Evolutionary conservation across 2,888 invertebrate species (phyloP).

Genomic region (Tolmerus cingulatus): DNA sequence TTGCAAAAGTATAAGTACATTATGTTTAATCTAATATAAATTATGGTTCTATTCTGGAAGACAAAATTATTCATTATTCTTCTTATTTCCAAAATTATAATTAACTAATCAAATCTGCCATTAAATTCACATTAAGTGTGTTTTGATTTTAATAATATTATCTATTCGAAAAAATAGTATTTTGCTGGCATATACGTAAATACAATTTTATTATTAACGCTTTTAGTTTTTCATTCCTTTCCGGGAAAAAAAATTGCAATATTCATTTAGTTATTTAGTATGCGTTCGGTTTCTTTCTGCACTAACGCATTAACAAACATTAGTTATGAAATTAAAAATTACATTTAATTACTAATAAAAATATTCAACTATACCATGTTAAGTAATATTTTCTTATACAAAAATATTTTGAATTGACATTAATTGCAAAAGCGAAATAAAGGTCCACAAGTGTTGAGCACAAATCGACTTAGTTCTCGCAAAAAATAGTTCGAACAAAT

Average conservation of each 20-base stretch:
- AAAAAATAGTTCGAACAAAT: not conserved
- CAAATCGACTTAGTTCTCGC: not conserved
- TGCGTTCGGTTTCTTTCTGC: not conserved
- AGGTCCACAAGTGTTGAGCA: not conserved
- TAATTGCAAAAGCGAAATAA: not conserved
- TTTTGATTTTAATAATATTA: not conserved
- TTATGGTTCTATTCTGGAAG: not conserved
- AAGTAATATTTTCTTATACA: not conserved
- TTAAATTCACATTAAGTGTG: not conserved
- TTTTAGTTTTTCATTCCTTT: not conserved
- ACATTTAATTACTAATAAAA: not conserved
- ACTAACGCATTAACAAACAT: not conserved
- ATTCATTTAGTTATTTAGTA: not conserved
- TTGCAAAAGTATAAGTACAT: not conserved
- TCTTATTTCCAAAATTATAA: too few species aligned
- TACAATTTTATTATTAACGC: not conserved
- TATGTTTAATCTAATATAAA: not conserved
- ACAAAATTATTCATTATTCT: not conserved
- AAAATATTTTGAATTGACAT: not conserved
- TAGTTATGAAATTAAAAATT: not conserved
- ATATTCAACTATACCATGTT: not conserved
- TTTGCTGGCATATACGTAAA: not conserved
- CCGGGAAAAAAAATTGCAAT: not conserved
- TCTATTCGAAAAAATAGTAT: not conserved
- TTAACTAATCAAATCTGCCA: not conserved